Evolutionary conservation across 2,113 vertebrate genomes (phyloP).

Genomic region (Barbus barbus): DNA sequence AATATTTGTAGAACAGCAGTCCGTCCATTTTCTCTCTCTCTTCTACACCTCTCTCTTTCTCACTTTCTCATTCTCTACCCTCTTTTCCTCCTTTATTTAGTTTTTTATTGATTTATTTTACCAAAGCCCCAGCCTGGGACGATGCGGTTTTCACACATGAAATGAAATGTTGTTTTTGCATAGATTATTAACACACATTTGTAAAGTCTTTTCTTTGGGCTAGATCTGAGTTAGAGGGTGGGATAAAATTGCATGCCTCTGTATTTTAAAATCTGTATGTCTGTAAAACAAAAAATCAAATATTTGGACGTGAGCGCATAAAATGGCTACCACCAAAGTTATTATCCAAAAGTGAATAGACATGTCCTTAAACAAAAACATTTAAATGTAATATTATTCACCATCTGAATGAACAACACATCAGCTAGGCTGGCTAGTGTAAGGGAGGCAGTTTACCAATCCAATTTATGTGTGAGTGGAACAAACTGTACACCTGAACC

Average conservation of each 20-base stretch:
- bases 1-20: conserved; percentile 81
- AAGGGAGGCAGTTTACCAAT: neutral
- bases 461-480: neutral
- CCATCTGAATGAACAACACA: neutral
- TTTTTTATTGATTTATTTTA: conserved; percentile 60
- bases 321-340: neutral
- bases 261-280: neutral
- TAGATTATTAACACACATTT: conserved; percentile 66
- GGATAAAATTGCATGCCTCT: neutral
- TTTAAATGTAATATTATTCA: neutral
- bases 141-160: conserved; percentile 69
- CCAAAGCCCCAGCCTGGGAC: conserved; percentile 62
- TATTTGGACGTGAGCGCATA: neutral
- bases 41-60: conserved; percentile 19
- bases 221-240: neutral
- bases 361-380: neutral
- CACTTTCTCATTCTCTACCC: conserved; percentile 24
- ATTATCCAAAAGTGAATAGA: neutral
- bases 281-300: neutral
- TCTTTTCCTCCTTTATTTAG: conserved; percentile 32
- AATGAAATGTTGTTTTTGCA: conserved; percentile 68
- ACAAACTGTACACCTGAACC: neutral
- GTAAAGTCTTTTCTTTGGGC: neutral
- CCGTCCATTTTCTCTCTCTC: conserved; percentile 64
- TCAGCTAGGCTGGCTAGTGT: neutral